Evolutionary conservation across 2,113 vertebrate species (phyloP), one percentile per base, ranked within the genome.

Genomic region (Pelobates fuscus): DNA sequence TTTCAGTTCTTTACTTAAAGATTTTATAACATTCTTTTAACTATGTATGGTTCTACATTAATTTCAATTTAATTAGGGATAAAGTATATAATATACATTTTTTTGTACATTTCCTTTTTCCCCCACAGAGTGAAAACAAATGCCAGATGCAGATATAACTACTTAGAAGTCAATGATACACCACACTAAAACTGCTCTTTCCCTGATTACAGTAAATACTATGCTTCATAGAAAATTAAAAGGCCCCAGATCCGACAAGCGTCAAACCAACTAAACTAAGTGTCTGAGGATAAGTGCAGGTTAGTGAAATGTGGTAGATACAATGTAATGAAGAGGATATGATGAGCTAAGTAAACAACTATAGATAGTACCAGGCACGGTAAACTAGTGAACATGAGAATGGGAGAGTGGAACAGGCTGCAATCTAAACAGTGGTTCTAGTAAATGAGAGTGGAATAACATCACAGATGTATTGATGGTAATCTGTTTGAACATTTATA

Each of bases 331-430:
- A 63, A 49, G 8, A 23, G 8, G 24, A 54, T 54, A 52, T 32
- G 59, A 72, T 25, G 44, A 20, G 49, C 37, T 46, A 30, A 61
- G 26, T 72, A 72, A 49, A 72, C 43, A 63, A 32, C 24, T 63
- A 63, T 14, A 32, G 59, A 52, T 63, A 32, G 59, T 63, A 25
- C 70, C 58, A 72, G 70, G 70, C 27, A 54, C 70, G 59, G 18
- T 23, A 18, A 52, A 57, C 25, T 72, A 54, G 18, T 72, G 27
- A 63, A 30, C 11, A 63, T 63, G 12, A 14, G 14, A 72, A 54
- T 2, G 7, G 17, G 18, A 23, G 44, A 44, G 14, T 24, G 27
- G 29, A 52, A 30, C 3, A 60, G 17, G 41, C 37, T 26, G 18
- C 32, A 15, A 24, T 54, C 41, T 11, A 27, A 44, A 12, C 27